A percentile compares a stretch with the other conserved stretches of the same genome.
Conservation (phyloP, 2,113 vertebrate genomes). For the Bombycilla garrulus region DNA sequence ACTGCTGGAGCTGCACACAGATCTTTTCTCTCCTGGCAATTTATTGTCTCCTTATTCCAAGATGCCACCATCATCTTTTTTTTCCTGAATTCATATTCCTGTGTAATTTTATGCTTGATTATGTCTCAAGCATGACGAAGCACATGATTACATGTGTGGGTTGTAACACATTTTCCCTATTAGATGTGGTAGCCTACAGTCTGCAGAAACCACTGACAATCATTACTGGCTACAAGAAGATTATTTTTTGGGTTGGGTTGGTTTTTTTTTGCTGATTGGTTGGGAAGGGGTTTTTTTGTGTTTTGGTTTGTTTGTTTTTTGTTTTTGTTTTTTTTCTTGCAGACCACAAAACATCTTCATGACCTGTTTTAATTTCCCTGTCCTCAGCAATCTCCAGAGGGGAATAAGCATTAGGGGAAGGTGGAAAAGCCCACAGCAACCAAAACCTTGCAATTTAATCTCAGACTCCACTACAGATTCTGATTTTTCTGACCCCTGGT, state of each 20-base stretch:
- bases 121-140: background rate
- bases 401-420: background rate
- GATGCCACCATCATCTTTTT: accelerated
- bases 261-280: background rate
- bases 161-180: background rate
- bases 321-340: background rate
- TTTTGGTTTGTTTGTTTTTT: background rate
- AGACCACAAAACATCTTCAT: background rate
- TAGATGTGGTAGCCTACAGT: background rate
- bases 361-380: background rate
- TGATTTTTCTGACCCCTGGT: background rate
- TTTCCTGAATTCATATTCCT: background rate
- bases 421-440: background rate
- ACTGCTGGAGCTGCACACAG: background rate
- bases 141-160: background rate
- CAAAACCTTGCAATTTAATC: background rate
- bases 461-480: background rate
- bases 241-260: background rate
- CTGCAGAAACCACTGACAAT: background rate
- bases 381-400: background rate
- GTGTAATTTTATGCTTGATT: background rate
- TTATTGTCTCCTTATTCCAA: background rate
- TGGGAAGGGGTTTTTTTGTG: background rate
- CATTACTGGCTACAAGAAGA: background rate
- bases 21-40: background rate